Evolutionary conservation across 2,888 invertebrate species (phyloP), one percentile per base, ranked within the genome.

Genomic region (Argyresthia goedartella): DNA sequence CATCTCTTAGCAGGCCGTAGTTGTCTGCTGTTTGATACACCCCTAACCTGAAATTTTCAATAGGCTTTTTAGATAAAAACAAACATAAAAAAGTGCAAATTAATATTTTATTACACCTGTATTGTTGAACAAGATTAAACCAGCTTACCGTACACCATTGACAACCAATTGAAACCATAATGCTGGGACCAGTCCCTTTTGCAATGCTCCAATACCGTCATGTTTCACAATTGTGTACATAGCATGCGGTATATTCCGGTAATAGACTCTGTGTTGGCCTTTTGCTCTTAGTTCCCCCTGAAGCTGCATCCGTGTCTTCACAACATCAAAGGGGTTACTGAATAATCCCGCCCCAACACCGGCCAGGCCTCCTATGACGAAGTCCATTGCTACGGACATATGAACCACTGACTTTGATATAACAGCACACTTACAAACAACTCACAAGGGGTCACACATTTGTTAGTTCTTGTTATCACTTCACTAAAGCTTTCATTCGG

Each of bases 271-370:
- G 60, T 89, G 89, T 55, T 88, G 79, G 0, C 94, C 94, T 53
- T 88, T 88, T 0, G 92, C 91, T 58, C 89, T 85, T 11, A 95
- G 77, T 74, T 95, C 92, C n/a, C 92, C 92, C 80, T 97, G 96
- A 13, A 97, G 85, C 71, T 97, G 96, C 87, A 96, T 91, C 0
- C 96, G 89, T 13, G 93, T 96, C 86, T 97, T 97, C 39, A 96
- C 78, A 8, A 97, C 96, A 69, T 97, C 96, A 60, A 96, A 88
- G 0, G 96, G 97, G 76, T 97, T 97, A 56, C 95, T 95, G 67
- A 96, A 93, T 66, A 93, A 88, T 8, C 94, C 93, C 0, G 95
- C 94, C 2, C 92, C 91, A 34, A 92, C 91, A 0, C 93, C 93
- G 0, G 92, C 91, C 51, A 90, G 59, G n/a, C 90, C 95, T 36